Conservation (phyloP, 2,888 invertebrate genomes). For the Leptinotarsa juncta region DNA sequence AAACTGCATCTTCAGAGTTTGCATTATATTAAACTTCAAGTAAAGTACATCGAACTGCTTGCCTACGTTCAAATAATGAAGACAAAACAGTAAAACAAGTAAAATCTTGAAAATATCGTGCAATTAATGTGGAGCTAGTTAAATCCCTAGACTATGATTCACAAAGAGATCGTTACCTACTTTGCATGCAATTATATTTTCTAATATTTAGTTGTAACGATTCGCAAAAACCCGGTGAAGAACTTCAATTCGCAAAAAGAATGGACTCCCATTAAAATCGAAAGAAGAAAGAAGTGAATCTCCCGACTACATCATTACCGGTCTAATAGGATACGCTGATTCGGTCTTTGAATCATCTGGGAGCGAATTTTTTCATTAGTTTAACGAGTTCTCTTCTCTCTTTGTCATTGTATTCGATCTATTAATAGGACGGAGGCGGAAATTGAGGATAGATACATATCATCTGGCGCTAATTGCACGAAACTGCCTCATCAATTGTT, state of each 20-base stretch:
- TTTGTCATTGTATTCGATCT: background rate
- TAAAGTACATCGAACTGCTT: no score
- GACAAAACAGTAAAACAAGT: background rate
- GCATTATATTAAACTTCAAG: no score
- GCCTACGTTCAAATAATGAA: no score
- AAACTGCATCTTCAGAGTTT: no score
- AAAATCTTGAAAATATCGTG: background rate
- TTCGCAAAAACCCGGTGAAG: slow-evolving; percentile 38
- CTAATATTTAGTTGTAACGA: slow-evolving; percentile 14
- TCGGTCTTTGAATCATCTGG: slow-evolving; percentile 56
- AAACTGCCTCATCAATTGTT: slow-evolving; percentile 37
- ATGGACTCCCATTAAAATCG: slow-evolving; percentile 41
- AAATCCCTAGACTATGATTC: background rate
- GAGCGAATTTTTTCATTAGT: slow-evolving; percentile 61
- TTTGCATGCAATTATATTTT: slow-evolving; percentile 42
- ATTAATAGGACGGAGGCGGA: background rate
- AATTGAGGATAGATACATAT: background rate
- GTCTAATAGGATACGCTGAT: slow-evolving; percentile 56
- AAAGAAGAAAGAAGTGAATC: slow-evolving; percentile 40
- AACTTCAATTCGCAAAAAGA: slow-evolving; percentile 45
- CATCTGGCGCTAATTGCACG: slow-evolving; percentile 18
- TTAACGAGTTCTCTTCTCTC: slow-evolving; percentile 55
- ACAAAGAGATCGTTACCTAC: slow-evolving; percentile 20
- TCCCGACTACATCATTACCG: slow-evolving; percentile 55
- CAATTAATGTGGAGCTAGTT: background rate